A percentile compares a stretch with the other conserved stretches of the same genome.
Conservation (phyloP, 1,140 invertebrate genomes). For the Chironomus striatipennis region DNA sequence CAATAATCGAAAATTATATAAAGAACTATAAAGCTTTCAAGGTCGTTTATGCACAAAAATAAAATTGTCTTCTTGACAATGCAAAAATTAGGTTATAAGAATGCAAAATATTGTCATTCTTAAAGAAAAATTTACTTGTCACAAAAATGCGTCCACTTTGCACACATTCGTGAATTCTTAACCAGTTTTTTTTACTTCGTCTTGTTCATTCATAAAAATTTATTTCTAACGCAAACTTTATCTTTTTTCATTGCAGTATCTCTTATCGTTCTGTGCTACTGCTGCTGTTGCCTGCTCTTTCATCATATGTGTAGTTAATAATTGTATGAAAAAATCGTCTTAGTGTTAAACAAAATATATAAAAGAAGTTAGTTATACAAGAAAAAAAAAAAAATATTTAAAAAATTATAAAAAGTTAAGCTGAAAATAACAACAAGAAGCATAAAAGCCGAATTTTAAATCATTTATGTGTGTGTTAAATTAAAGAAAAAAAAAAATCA, state of each 20-base stretch:
- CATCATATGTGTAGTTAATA: constrained; percentile 3
- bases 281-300: background rate
- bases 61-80: too few species aligned
- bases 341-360: background rate
- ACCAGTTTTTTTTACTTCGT: background rate
- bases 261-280: constrained; percentile 5
- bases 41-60: too few species aligned
- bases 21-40: too few species aligned
- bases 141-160: too few species aligned
- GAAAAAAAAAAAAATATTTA: too few species aligned
- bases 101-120: too few species aligned
- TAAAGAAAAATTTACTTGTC: too few species aligned
- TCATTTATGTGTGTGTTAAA: background rate
- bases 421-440: background rate
- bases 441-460: background rate
- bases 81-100: too few species aligned
- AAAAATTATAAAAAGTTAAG: background rate
- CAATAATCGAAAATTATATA: too few species aligned
- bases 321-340: background rate
- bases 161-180: too few species aligned
- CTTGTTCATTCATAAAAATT: background rate
- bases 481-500: too few species aligned
- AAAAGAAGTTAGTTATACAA: background rate
- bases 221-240: background rate
- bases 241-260: constrained; percentile 9